A percentile compares a stretch with the other conserved stretches of the same genome.
Conservation (phyloP, 2,797 vertebrate species). For the Hybognathus amarus region DNA sequence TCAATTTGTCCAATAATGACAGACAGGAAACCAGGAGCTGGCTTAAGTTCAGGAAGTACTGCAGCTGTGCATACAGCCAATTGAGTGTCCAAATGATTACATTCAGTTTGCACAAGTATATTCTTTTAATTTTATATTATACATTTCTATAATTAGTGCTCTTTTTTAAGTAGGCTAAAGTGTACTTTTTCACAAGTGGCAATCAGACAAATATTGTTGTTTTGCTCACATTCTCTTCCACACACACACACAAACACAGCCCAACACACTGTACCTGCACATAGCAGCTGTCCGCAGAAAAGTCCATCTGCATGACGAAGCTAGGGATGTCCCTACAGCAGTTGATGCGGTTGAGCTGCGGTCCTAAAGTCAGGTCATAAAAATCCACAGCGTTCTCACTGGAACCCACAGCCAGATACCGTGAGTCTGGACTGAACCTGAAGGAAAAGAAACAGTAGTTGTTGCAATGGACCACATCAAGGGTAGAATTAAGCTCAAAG, state of each 20-base stretch:
- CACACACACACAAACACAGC: background rate
- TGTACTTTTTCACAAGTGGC: background rate
- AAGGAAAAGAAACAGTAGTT: background rate
- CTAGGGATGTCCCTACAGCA: slow-evolving; percentile 95
- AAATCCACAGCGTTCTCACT: slow-evolving; percentile 95
- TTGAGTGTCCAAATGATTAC: no score
- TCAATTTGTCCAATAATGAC: no score
- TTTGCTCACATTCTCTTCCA: background rate
- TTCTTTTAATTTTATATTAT: background rate
- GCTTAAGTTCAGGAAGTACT: no score
- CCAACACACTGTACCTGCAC: slow-evolving; percentile 72
- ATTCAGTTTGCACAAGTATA: no score
- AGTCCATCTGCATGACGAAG: slow-evolving; percentile 97
- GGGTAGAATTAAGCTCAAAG: background rate
- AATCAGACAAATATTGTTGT: background rate
- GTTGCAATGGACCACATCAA: background rate
- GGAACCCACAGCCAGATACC: slow-evolving; percentile 93
- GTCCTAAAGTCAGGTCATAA: slow-evolving; percentile 90
- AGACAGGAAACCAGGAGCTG: no score
- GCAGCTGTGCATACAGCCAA: no score
- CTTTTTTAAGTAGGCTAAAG: background rate
- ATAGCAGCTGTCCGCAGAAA: slow-evolving; percentile 87
- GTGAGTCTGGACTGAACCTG: slow-evolving; percentile 95
- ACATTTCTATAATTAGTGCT: no score
- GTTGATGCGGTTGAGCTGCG: slow-evolving; percentile 92